Evolutionary conservation across 2,888 invertebrate genomes (phyloP), one percentile per base, ranked within the genome.

Genomic region (Drosophila borborema): DNA sequence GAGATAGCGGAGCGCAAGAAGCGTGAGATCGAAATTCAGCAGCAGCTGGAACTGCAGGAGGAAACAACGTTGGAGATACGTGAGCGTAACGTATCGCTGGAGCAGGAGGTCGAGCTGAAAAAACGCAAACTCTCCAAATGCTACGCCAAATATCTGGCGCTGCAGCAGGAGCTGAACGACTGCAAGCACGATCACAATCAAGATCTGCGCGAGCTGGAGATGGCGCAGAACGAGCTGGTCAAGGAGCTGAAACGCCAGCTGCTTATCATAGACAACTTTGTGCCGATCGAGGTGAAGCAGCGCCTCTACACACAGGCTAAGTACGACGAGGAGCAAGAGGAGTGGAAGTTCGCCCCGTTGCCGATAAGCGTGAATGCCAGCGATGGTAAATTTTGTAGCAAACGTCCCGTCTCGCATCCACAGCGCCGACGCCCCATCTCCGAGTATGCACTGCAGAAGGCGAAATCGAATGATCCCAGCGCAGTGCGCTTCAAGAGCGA

Each of bases 21-120:
- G 72, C 91, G 93, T 1, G 93, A 95, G 94, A 94, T 99, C 63
- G 99, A 99, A 94, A 98, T 99, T 95, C 96, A 97, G 91, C 98
- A 99, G 93, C 96, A 96, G 91, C 94, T 99, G 61, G 99, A 99
- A 90, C 94, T 97, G 85, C 97, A 99, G 92, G 99, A 99, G 92
- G 97, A 99, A 92, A 97, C 97, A 18, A 97, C 98, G 16, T 94
- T 97, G 56, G 98, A 97, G 90, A 96, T 99, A 64, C 96, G 97
- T 66, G 97, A 97, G 90, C 99, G 98, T 0, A 99, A 97, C 91
- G 95, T 97, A 10, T 97, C 96, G 59, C 94, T 99, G 65, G 98
- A 99, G 91, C 99, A 99, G 92, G 99, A 99, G 93, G 98, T 99
- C 2, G 99, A 99, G 91, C 96, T 98, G 66, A 99, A 99, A 93